Conservation (phyloP, 2,113 vertebrate genomes). For the Trochalopteron elliotii region DNA sequence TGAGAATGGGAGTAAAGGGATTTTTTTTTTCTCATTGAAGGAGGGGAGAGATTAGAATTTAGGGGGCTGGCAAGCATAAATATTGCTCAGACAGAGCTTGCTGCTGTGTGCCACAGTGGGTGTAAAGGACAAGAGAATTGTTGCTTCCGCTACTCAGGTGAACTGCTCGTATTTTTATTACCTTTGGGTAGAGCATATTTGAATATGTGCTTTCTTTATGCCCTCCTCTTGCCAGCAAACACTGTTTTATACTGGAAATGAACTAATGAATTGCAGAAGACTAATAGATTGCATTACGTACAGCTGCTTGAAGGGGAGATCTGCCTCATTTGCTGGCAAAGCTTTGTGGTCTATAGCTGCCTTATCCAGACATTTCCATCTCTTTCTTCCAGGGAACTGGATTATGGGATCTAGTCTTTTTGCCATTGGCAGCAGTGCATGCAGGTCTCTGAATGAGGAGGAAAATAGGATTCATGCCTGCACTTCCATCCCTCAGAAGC, state of each 20-base stretch:
- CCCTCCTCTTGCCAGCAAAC: neutral
- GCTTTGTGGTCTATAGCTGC: neutral
- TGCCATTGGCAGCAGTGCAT: neutral
- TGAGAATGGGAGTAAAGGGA: neutral
- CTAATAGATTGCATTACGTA: neutral
- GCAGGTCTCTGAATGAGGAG: neutral
- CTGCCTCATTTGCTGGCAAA: neutral
- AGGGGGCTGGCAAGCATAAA: neutral
- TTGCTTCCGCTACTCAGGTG: neutral
- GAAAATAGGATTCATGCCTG: neutral
- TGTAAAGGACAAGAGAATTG: neutral
- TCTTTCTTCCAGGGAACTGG: neutral
- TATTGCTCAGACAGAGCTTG: neutral
- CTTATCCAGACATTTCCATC: neutral
- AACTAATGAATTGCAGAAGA: neutral
- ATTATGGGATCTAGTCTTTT: neutral
- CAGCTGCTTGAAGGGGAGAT: neutral
- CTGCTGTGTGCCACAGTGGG: fast-evolving
- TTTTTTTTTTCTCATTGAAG: neutral
- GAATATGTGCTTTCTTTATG: neutral
- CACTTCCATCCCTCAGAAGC: neutral
- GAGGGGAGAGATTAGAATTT: neutral
- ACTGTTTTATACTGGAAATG: neutral
- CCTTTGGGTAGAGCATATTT: neutral
- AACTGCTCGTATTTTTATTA: neutral